Conservation (phyloP, 1,140 invertebrate genomes). For the Hyles euphorbiae region DNA sequence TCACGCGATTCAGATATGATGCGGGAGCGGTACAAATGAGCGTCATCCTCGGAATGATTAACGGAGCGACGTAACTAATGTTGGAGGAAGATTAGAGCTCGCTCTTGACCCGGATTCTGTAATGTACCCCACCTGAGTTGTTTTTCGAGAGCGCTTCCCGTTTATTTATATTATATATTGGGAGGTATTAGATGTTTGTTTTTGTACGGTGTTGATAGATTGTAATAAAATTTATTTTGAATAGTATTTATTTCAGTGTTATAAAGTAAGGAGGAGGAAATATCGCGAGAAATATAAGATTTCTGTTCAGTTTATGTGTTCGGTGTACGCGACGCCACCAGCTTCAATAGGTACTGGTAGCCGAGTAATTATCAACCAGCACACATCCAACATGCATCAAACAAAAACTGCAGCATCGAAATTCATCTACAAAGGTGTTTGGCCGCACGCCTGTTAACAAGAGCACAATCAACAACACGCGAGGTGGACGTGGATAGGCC, state of each 20-base stretch:
- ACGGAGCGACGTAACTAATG: conserved; percentile 14
- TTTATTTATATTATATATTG: no score
- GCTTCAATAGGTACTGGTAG: conserved; percentile 28
- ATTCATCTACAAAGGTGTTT: no score
- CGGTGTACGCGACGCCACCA: neutral
- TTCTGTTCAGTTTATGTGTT: no score
- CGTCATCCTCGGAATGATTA: conserved; percentile 21
- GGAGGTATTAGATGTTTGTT: neutral
- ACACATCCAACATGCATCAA: neutral
- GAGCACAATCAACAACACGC: no score
- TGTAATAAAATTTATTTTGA: no score
- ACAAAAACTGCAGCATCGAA: no score
- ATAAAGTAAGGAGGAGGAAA: no score
- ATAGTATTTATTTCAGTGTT: no score
- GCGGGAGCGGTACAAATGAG: conserved; percentile 26
- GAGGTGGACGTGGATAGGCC: no score
- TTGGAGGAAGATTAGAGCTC: conserved; percentile 17
- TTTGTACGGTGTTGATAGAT: no score
- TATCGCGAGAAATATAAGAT: no score
- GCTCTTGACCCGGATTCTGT: conserved; percentile 20
- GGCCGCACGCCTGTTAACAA: no score
- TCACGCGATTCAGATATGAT: conserved; percentile 28
- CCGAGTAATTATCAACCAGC: conserved; percentile 33
- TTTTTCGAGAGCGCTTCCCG: conserved; percentile 18
- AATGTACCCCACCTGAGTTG: conserved; percentile 14